phyloP scores from a whole-genome alignment of 1,140 invertebrate species.

The Drosophila arawakana region DNA sequence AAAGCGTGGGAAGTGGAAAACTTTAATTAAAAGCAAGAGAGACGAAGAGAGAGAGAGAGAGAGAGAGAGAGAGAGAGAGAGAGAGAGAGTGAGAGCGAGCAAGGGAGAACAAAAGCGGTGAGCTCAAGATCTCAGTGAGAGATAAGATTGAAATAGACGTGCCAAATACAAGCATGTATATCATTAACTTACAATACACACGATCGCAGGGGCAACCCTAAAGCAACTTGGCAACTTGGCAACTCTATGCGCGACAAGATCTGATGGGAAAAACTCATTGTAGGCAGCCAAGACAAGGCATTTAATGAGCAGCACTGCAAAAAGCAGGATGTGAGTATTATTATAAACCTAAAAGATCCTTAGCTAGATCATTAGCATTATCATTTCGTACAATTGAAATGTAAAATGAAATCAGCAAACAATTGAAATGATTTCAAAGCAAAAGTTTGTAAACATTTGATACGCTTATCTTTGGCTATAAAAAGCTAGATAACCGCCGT shows the following conservation, averaged over 20 bases:
- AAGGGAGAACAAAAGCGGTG: constrained; percentile 5
- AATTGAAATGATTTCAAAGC: too few relatives aligned
- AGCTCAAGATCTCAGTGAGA: constrained; percentile 15
- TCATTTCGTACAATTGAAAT: too few relatives aligned
- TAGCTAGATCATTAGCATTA: background rate
- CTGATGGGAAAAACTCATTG: constrained; percentile 8
- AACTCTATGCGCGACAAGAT: constrained; percentile 6
- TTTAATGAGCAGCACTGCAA: background rate
- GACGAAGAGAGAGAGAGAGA: background rate
- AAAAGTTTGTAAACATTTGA: too few relatives aligned
- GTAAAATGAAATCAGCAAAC: too few relatives aligned
- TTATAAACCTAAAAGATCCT: background rate
- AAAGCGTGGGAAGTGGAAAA: constrained; percentile 64
- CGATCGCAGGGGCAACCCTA: background rate
- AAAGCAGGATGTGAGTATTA: background rate
- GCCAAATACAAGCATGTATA: constrained; percentile 17
- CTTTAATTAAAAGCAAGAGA: constrained; percentile 67
- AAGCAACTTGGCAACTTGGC: background rate
- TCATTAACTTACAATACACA: constrained; percentile 15
- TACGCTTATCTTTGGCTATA: too few relatives aligned
- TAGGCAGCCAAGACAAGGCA: background rate
- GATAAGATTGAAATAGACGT: constrained; percentile 23
- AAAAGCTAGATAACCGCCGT: background rate
- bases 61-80: constrained; percentile 12
- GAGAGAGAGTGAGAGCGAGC: background rate